Evolutionary conservation across 2,888 invertebrate genomes (phyloP), one percentile per base, ranked within the genome.

Genomic region (Perithous albicinctus): DNA sequence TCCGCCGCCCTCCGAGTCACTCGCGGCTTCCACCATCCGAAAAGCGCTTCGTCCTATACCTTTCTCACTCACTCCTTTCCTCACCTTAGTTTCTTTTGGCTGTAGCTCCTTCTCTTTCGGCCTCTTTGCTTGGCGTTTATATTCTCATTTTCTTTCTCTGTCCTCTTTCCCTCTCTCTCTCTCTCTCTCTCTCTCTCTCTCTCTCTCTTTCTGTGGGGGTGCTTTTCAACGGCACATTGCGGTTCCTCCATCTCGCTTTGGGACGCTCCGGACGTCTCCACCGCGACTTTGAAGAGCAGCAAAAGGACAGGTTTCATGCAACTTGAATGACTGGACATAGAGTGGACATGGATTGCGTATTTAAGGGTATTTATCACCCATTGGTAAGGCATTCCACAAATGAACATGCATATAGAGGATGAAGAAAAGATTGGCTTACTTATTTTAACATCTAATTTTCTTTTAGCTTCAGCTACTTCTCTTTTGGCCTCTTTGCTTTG

Each of bases 71-170:
- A 63, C 84, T 80, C 64, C 70, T 83, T 81, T 75, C 66, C 80
- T 63, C 72, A 56, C 56, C 54, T 73, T 83, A 77, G 81, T 80
- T 78, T 83, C 82, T 78, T 78, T 79, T 59, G 80, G 74, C 23
- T 29, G n/a, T 26, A n/a, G 66, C 76, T 83, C 76, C 85, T 86
- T 86, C 85, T 87, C 86, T 86, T 84, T 87, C 84, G 85, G 79
- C 83, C 78, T 84, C 77, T 79, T 61, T 81, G 6, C 54, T 4
- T 29, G 3, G n/a, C n/a, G n/a, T n/a, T n/a, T n/a, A n/a, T n/a
- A n/a, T n/a, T n/a, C n/a, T n/a, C n/a, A n/a, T n/a, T n/a, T n/a
- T n/a, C n/a, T n/a, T n/a, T n/a, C n/a, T 56, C n/a, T 56, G 7
- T 56, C 29, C 54, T 29, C 20, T 10, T 20, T 48, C 48, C 10